Evolutionary conservation across 2,888 invertebrate genomes (phyloP).

Genomic region (Mechanitis mazaeus): DNA sequence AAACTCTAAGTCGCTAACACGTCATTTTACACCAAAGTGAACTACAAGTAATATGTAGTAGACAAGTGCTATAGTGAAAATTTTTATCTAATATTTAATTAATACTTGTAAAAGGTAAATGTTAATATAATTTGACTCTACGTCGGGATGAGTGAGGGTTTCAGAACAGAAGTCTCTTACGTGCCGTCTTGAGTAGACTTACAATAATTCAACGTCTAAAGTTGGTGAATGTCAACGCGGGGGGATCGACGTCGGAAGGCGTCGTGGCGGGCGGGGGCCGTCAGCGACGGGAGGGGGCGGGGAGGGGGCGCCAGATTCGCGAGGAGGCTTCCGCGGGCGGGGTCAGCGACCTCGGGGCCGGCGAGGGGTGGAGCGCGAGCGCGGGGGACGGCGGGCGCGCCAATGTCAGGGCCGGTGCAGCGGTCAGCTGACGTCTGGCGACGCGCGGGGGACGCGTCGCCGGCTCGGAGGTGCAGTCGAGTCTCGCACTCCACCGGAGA

Average conservation of each 20-base stretch:
- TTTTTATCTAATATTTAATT: neutral
- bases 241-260: slow-evolving; percentile 26
- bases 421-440: slow-evolving; percentile 76
- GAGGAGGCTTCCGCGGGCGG: slow-evolving; percentile 73
- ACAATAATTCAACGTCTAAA: slow-evolving; percentile 53
- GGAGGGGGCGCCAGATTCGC: slow-evolving; percentile 53
- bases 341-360: slow-evolving; percentile 68
- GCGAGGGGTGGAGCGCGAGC: slow-evolving; percentile 53
- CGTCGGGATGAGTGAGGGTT: slow-evolving; percentile 5
- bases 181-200: slow-evolving; percentile 24
- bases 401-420: slow-evolving; percentile 77
- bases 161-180: slow-evolving; percentile 1
- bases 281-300: slow-evolving; percentile 34
- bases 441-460: slow-evolving; percentile 67
- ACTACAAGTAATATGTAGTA: neutral
- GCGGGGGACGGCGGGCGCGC: slow-evolving; percentile 68
- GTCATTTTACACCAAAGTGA: neutral
- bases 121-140: neutral
- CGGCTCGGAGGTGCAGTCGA: slow-evolving; percentile 65
- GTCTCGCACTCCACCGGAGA: slow-evolving; percentile 54
- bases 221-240: slow-evolving; percentile 50
- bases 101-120: neutral
- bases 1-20: neutral
- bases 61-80: neutral
- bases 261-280: slow-evolving; percentile 34